Base-by-base conservation (phyloP, 2,797 vertebrate genomes). In the Ambastaia sidthimunki region DNA sequence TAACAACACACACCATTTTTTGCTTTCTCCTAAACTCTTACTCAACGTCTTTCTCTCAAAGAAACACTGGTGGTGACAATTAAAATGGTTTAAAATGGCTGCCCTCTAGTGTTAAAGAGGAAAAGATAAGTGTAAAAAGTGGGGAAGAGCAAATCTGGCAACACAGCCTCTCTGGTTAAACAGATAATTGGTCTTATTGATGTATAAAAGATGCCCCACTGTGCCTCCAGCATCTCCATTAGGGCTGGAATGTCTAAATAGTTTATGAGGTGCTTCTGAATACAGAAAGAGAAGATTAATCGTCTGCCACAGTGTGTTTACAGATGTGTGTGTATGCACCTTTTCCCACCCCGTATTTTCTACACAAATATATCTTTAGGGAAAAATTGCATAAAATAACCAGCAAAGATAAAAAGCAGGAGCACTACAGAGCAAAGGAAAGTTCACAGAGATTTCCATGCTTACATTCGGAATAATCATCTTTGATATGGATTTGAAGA, bases 141-240 rank as follows among this genome's bases (percentile, higher is more conserved):
- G 87, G n/a, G n/a, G n/a, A n/a, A n/a, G n/a, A n/a, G 93, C 93
- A 93, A 92, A 94, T 94, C 93, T 89, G 88, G 90, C 83, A 93
- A 96, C 93, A 96, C 93, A 92, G 93, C 94, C 74, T 94, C 94
- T 94, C 92, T 91, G 92, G 93, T 96, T 98, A 98, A 98, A 96
- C 94, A 96, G 95, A 98, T 98, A 98, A 99, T 99, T 97, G 96
- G 95, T 94, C 95, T 97, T 97, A 97, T 96, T 96, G 95, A 97
- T 97, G 95, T 95, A 96, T 98, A 96, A 99, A 98, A 98, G 95
- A 97, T 96, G 93, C 96, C 96, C 98, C 93, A 83, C 91, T 83
- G 97, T 95, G 96, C 93, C 93, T 93, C 95, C 93, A 95, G 95
- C 97, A 97, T 95, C 95, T 96, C 95, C 96, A 98, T 98, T 96